These are phyloP conservation scores for Synanthedon myopaeformis DNA, from an alignment of 2,888 invertebrate species.

Conservation along the genomic window DNA sequence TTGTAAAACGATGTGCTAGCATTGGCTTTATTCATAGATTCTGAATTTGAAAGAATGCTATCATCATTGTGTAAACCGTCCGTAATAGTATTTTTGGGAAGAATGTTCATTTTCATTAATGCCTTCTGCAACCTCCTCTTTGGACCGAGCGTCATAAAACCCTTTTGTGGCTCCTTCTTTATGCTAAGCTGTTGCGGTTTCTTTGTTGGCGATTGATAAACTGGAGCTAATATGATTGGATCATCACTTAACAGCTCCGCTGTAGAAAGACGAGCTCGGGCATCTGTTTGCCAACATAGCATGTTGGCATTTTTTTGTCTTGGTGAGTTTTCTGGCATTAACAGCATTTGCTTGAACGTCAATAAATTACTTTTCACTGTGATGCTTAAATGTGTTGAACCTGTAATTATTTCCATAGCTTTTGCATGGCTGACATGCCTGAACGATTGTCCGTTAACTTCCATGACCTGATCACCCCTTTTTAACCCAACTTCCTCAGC, in stretches of 20 bases:
- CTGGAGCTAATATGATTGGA: constrained; percentile 53
- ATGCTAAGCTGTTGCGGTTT: constrained; percentile 69
- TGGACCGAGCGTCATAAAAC: constrained; percentile 91
- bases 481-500: constrained; percentile 96
- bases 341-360: constrained; percentile 79
- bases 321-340: constrained; percentile 84
- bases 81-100: constrained; percentile 84
- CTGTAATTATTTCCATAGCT: constrained; percentile 92
- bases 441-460: constrained; percentile 97
- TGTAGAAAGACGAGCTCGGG: constrained; percentile 82
- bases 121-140: constrained; percentile 87
- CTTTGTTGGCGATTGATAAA: constrained; percentile 67
- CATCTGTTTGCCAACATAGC: constrained; percentile 75
- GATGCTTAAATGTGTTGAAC: constrained; percentile 95
- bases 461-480: constrained; percentile 96
- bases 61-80: constrained; percentile 77
- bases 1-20: constrained; percentile 75
- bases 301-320: constrained; percentile 78
- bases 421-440: constrained; percentile 91
- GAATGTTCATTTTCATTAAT: constrained; percentile 89
- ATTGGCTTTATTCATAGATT: constrained; percentile 62
- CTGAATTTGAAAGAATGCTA: constrained; percentile 71
- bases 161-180: constrained; percentile 77
- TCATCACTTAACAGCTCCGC: constrained; percentile 75
- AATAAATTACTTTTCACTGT: constrained; percentile 97